Evolutionary conservation across 2,797 vertebrate species (phyloP).

Genomic region (Pipistrellus pipistrellus): DNA sequence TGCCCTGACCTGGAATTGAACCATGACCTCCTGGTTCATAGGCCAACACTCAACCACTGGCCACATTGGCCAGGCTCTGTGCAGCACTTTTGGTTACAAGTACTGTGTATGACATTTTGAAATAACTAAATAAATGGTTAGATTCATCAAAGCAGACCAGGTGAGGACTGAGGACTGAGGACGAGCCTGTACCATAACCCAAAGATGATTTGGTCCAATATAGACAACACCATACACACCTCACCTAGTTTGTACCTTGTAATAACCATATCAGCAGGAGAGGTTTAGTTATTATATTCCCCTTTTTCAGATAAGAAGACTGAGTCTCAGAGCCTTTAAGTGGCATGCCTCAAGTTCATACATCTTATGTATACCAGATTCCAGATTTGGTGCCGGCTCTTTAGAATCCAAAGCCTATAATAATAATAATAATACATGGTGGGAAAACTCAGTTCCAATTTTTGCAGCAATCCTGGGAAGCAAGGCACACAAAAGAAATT

Average conservation of each 20-base stretch:
- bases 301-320: neutral
- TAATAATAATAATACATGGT: neutral
- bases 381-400: neutral
- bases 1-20: too few species aligned
- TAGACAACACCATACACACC: neutral
- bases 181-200: neutral
- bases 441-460: neutral
- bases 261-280: neutral
- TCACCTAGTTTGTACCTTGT: neutral
- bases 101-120: neutral
- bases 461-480: conserved; percentile 30
- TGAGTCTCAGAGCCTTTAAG: conserved; percentile 37
- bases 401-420: neutral
- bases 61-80: neutral
- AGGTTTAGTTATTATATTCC: neutral
- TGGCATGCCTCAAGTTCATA: neutral
- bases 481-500: conserved; percentile 2
- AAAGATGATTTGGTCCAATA: neutral
- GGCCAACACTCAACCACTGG: too few species aligned
- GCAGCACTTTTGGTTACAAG: neutral
- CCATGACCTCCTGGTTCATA: too few species aligned
- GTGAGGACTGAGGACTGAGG: neutral
- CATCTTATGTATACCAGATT: neutral
- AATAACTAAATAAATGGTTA: neutral
- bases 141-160: neutral